Evolutionary conservation across 2,113 vertebrate species (phyloP), one percentile per base, ranked within the genome.

Genomic region (Tachysurus vachellii): DNA sequence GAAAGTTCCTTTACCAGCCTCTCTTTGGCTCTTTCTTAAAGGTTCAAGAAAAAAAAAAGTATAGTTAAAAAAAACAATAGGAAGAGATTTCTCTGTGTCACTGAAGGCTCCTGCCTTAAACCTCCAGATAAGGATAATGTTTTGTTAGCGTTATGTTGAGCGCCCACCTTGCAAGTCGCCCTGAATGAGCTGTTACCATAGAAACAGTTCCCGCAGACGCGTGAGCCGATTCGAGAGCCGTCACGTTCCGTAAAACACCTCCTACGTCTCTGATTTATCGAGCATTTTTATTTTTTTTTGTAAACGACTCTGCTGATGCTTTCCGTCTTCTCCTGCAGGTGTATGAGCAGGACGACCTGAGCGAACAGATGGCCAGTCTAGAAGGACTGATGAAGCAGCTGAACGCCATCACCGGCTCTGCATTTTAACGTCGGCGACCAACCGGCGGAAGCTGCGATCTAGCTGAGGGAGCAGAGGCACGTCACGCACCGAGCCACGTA

Each of bases 331-430:
- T 3, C 91, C 91, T 56, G 0, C 92, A 99, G 98, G 96, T 98
- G 7, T 99, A 98, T 5, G 97, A 98, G 91, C 98, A 99, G 91
- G 97, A 99, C 4, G 98, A 99, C 91, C 91, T 99, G 89, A 99
- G 97, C 14, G 97, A 99, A 92, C 97, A 99, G 94, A 99, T 99
- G 97, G 98, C 98, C 80, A 99, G 97, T 91, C 94, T 99, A 90
- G 98, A 99, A 92, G 97, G 98, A 88, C 92, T 99, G 87, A 99
- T 99, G 98, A 98, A 99, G 94, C 97, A 99, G 89, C 97, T 99
- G 66, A 99, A 99, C 0, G 98, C 98, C 89, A 99, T 99, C 93
- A 99, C 97, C 0, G 97, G 97, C 91, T 99, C 98, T 0, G 97
- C 98, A 89, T 99, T 99, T 95, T 99, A 96, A 96, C 90, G 86